These are phyloP conservation scores for Axinella damicornis DNA, from an alignment of 37 sponge, comb jelly and placozoan genomes.

Conservation along the genomic window DNA sequence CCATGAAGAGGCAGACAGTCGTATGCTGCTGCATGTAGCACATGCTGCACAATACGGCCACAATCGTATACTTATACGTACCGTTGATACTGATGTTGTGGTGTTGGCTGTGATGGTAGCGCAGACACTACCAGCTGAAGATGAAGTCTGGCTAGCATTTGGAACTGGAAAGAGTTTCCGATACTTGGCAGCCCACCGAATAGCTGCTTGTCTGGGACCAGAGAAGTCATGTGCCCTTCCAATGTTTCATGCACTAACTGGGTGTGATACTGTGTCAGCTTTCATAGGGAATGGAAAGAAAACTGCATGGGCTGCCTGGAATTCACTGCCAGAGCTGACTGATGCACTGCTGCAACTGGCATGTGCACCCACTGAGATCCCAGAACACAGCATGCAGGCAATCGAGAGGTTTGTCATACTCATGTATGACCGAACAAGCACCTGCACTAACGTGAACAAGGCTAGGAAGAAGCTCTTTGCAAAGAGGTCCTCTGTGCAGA, in stretches of 20 bases:
- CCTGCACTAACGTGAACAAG: no score
- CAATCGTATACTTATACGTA: conserved; percentile 15
- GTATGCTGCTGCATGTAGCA: conserved; percentile 35
- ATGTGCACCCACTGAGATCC: conserved; percentile 7
- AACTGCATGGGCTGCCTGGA: conserved; percentile 28
- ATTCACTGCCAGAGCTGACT: background rate
- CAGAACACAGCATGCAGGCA: background rate
- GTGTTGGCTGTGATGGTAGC: conserved; percentile 32
- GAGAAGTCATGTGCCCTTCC: conserved; percentile 1
- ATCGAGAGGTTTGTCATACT: conserved; percentile 31
- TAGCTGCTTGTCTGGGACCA: conserved; percentile 21
- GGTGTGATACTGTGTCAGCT: conserved; percentile 47
- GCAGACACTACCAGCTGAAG: background rate
- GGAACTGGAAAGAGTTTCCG: conserved; percentile 43
- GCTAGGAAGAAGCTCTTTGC: no score
- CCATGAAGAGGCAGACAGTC: no score
- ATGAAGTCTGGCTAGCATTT: conserved; percentile 48
- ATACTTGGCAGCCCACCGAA: conserved; percentile 19
- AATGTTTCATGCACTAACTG: conserved; percentile 57
- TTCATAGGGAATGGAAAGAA: conserved; percentile 43
- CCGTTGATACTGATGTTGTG: conserved; percentile 50
- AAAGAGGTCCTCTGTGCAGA: no score
- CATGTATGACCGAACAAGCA: background rate
- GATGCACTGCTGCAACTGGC: conserved; percentile 17
- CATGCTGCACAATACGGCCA: conserved; percentile 37